A percentile compares a stretch with the other conserved stretches of the same genome.
These are phyloP conservation scores for Hoplostethus atlanticus DNA, from an alignment of 2,797 vertebrate species.

Conservation along the genomic window DNA sequence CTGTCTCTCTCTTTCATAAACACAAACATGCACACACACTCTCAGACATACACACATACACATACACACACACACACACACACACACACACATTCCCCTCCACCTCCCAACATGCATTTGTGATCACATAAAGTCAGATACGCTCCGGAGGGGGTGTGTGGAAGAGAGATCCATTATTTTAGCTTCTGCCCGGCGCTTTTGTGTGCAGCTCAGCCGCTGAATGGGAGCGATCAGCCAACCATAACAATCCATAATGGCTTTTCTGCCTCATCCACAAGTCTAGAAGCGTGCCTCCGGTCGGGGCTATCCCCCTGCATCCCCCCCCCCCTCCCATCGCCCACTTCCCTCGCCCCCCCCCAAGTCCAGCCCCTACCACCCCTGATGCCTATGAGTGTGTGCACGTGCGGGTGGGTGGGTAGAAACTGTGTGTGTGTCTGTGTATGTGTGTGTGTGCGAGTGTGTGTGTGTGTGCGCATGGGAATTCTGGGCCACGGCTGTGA, in stretches of 20 bases:
- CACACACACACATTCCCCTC: conserved; percentile 26
- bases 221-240: conserved; percentile 85
- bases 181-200: conserved; percentile 82
- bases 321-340: conserved; percentile 8
- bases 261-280: conserved; percentile 88
- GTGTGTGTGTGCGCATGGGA: conserved; percentile 28
- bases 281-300: conserved; percentile 84
- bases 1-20: neutral
- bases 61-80: conserved; percentile 19
- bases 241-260: conserved; percentile 86
- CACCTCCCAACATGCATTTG: conserved; percentile 71
- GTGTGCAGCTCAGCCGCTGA: conserved; percentile 83
- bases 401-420: conserved; percentile 18
- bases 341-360: neutral
- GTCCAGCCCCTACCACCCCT: conserved; percentile 47
- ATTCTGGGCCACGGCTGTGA: conserved; percentile 71
- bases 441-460: conserved; percentile 4
- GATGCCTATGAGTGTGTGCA: conserved; percentile 47
- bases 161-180: conserved; percentile 82
- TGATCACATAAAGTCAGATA: conserved; percentile 74
- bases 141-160: conserved; percentile 58
- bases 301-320: conserved; percentile 63
- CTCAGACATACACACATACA: neutral
- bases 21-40: neutral
- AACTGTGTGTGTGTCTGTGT: neutral